Evolutionary conservation across 2,113 vertebrate species (phyloP).

Genomic region (Cyrtonyx montezumae): DNA sequence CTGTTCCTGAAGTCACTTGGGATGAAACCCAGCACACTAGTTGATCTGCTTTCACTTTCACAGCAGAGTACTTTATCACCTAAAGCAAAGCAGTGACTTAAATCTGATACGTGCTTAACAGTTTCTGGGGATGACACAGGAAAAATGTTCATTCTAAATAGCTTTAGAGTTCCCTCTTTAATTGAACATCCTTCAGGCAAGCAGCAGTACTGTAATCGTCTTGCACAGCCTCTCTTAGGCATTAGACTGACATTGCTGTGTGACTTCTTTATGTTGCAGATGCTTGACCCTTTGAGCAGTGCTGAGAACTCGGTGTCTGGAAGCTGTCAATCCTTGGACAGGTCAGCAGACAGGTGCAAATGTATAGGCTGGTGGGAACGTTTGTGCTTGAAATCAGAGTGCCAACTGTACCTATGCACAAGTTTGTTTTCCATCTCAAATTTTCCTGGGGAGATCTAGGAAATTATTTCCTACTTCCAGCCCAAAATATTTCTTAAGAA

Average conservation of each 20-base stretch:
- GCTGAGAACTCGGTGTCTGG: slow-evolving; percentile 94
- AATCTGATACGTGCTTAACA: fast-evolving
- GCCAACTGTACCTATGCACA: not conserved
- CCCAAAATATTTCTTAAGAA: not conserved
- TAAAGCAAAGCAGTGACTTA: not conserved
- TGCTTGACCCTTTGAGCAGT: slow-evolving; percentile 94
- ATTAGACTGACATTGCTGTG: not conserved
- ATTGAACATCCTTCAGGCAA: not conserved
- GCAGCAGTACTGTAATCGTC: not conserved
- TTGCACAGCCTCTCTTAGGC: not conserved
- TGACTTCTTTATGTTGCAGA: slow-evolving; percentile 74
- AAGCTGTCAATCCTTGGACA: slow-evolving; percentile 96
- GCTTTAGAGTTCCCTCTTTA: not conserved
- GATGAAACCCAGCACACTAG: not conserved
- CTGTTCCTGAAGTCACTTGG: not conserved
- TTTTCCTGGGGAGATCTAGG: not conserved
- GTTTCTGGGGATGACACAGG: not conserved
- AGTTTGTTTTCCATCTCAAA: not conserved
- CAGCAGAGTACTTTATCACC: not conserved
- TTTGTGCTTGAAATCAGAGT: not conserved
- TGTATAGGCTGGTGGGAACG: not conserved
- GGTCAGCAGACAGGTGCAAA: slow-evolving; percentile 90
- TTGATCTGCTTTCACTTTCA: not conserved
- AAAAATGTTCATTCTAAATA: not conserved
- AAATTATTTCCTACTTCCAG: not conserved